Evolutionary conservation across 2,888 invertebrate species (phyloP).

Genomic region (Hypselothyrea guttata): DNA sequence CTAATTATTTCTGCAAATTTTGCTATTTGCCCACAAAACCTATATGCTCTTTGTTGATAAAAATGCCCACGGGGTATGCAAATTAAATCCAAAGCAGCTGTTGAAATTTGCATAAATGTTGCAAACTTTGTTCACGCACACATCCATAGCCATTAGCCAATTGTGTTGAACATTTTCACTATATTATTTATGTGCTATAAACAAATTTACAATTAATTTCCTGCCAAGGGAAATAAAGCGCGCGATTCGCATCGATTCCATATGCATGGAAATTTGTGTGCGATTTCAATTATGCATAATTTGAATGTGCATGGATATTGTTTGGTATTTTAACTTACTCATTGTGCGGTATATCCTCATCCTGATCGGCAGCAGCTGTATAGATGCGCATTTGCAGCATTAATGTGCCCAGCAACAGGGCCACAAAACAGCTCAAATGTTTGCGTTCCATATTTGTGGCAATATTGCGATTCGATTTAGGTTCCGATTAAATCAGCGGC

Average conservation of each 20-base stretch:
- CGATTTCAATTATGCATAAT: conserved; percentile 52
- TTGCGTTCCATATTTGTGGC: conserved; percentile 71
- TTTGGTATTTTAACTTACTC: conserved; percentile 86
- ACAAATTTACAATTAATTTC: conserved; percentile 68
- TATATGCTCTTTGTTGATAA: too few species aligned
- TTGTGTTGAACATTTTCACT: conserved; percentile 17
- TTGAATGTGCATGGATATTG: conserved; percentile 14
- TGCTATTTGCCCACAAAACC: too few species aligned
- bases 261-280: conserved; percentile 1
- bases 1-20: too few species aligned
- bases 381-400: conserved; percentile 75
- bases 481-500: conserved; percentile 43
- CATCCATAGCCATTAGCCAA: conserved; percentile 16
- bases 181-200: conserved; percentile 38
- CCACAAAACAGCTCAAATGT: conserved; percentile 70
- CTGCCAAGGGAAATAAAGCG: conserved; percentile 51
- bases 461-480: conserved; percentile 15
- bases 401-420: conserved; percentile 76
- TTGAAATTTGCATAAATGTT: conserved; percentile 39
- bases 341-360: conserved; percentile 94
- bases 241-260: conserved; percentile 32
- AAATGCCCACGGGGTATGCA: background rate
- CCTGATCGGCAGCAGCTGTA: conserved; percentile 85
- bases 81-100: conserved; percentile 4
- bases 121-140: conserved; percentile 4